phyloP scores from a whole-genome alignment of 1,140 invertebrate species.

The Drosophila eugracilis region DNA sequence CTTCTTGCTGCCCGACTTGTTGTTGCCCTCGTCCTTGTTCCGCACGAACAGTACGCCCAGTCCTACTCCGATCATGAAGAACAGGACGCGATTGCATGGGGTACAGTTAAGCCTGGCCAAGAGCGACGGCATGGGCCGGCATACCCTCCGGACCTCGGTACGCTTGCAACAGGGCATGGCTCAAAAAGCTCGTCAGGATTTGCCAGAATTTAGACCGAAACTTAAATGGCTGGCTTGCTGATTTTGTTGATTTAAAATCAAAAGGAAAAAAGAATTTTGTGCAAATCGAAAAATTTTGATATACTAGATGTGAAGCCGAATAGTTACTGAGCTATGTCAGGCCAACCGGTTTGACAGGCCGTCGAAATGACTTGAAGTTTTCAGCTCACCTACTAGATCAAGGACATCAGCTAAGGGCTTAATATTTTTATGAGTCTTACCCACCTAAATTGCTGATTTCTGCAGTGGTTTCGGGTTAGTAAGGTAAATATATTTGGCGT shows the following conservation, averaged over 20 bases:
- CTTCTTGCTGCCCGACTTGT: conserved; percentile 6
- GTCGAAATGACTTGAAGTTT: background rate
- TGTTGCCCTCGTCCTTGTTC: conserved; percentile 30
- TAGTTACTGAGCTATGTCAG: conserved; percentile 15
- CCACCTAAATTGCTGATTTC: background rate
- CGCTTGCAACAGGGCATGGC: conserved; percentile 49
- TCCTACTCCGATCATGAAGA: conserved; percentile 58
- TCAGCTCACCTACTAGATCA: conserved; percentile 16
- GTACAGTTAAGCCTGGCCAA: conserved; percentile 60
- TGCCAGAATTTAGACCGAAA: conserved; percentile 24
- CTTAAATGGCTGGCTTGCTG: background rate
- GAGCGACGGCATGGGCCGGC: conserved; percentile 46
- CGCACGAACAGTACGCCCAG: conserved; percentile 33
- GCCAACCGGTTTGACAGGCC: conserved; percentile 10
- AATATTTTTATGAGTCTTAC: background rate
- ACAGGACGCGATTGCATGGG: conserved; percentile 58
- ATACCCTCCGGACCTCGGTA: conserved; percentile 37
- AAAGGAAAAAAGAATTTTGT: conserved; percentile 20
- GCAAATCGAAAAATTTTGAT: conserved; percentile 7
- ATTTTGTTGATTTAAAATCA: background rate
- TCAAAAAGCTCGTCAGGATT: conserved; percentile 3
- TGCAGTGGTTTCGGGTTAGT: background rate
- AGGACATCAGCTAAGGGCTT: background rate
- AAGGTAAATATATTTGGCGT: no score
- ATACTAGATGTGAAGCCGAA: background rate